Base-by-base conservation (phyloP, 2,888 invertebrate species). In the Hydropsyche betteni region DNA sequence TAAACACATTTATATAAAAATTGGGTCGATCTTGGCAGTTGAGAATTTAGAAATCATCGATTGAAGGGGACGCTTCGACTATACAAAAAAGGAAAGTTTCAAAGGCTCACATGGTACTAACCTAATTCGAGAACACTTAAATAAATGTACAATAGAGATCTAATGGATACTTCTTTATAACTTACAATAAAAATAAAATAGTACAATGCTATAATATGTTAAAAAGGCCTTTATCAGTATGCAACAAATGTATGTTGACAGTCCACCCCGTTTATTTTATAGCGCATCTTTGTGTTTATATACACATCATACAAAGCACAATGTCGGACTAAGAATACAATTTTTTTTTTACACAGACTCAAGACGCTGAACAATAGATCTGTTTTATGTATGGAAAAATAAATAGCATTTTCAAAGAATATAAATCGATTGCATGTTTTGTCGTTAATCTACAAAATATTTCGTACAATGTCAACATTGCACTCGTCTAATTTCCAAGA, bases 71-170 rank as follows among this genome's bases (percentile, higher is more conserved):
- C 24, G 24, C 24, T 24, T 24, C 24, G 24, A 24, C 24, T 24
- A 24, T 24, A 24, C 24, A 24, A 10, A 44, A 44, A 10, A 44
- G 3, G 3, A 44, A 36, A 34, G 12, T 34, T 12, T 36, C 36
- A 64, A 64, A 64, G 64, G 64, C 64, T 64, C 64, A 64, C 64
- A 64, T 64, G 64, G 64, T 64, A 64, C 34, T 64, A 64, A n/a
- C 36, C 36, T 64, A 64, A 64, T 64, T 36, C 24, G 34, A 64
- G 36, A 64, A 64, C 64, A 64, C 36, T 64, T 64, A 64, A 64
- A 64, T 64, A 64, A 64, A 64, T 64, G 34, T 64, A 36, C 36
- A 64, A 36, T 64, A 64, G 34, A 64, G 12, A 64, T 64, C 64
- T 64, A 64, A 36, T 64, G 64, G 64, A 64, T 64, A 64, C 64